Evolutionary conservation across 1,140 invertebrate species (phyloP), one percentile per base, ranked within the genome.

Genomic region (Bombus polaris): DNA sequence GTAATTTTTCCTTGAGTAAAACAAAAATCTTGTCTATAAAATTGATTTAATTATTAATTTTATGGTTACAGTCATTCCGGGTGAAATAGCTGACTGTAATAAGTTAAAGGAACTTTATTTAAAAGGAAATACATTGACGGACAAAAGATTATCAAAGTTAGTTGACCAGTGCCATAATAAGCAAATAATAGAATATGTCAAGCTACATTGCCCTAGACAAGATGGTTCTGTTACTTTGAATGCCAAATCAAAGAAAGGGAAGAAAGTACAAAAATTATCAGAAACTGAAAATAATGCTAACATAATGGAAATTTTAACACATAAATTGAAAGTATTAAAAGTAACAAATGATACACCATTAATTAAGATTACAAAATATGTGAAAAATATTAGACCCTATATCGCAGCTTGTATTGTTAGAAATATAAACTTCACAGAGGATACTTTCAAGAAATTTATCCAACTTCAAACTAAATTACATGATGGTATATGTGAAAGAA

Each of bases 381-480:
- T 97, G 0, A 95, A 96, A 86, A 93, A 90, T 76, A 95, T 98
- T 18, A 94, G 97, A 83, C 97, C 97, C 9, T 96, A 97, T 90
- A 97, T 98, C 81, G 94, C 97, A 13, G 97, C 96, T 88, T 98
- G 97, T 93, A 96, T 98, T 57, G 94, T 98, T 3, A 95, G 95
- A 83, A 96, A 97, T 88, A 90, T 98, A 9, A 94, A 95, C 72
- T 97, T 98, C 81, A 96, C 95, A 65, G 96, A 96, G 62, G 94
- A 95, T 0, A 96, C 92, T 57, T 97, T 98, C 86, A 98, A 97
- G 91, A 97, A 97, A 93, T 98, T 98, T 89, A 97, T 98, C 86
- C 96, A 97, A 90, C 92, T 98, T 90, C 98, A 98, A 95, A 98
- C 97, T 3, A 97, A 97, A 93, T 94, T 98, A 22, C 98, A 98